A percentile compares a stretch with the other conserved stretches of the same genome.
Evolutionary conservation across 1,140 invertebrate genomes (phyloP).

Genomic region (Platorchestia sp.): DNA sequence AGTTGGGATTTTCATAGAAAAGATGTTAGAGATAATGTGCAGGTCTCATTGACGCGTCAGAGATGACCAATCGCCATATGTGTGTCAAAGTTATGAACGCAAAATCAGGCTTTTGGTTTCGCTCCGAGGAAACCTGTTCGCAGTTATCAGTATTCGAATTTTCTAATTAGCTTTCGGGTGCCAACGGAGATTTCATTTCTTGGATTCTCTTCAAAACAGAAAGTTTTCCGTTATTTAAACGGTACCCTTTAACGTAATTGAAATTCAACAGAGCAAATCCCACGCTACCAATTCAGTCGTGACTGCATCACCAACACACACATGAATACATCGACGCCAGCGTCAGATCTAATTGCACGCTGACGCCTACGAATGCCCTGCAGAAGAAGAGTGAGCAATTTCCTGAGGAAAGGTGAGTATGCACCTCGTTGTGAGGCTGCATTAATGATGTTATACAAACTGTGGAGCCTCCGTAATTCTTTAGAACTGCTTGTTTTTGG

Average conservation of each 20-base stretch:
- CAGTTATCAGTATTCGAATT: too few relatives aligned
- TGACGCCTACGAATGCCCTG: neutral
- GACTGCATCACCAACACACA: neutral
- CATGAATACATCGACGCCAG: neutral
- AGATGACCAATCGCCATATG: too few relatives aligned
- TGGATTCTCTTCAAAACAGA: neutral
- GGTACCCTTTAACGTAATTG: neutral
- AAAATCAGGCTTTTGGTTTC: too few relatives aligned
- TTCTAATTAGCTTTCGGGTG: neutral
- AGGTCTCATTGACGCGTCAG: too few relatives aligned
- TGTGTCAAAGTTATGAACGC: too few relatives aligned
- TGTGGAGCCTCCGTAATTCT: neutral
- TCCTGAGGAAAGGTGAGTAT: neutral
- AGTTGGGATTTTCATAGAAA: too few relatives aligned
- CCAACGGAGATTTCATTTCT: neutral
- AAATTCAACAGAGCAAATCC: neutral
- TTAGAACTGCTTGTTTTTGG: neutral
- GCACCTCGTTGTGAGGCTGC: neutral
- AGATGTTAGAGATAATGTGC: too few relatives aligned
- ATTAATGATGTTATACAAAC: neutral
- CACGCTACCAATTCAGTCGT: neutral
- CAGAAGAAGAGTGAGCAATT: neutral
- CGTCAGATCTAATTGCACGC: neutral
- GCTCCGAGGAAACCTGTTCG: too few relatives aligned
- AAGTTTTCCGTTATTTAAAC: neutral